Conservation (phyloP, 2,113 vertebrate species). For the Xerus inauris region DNA sequence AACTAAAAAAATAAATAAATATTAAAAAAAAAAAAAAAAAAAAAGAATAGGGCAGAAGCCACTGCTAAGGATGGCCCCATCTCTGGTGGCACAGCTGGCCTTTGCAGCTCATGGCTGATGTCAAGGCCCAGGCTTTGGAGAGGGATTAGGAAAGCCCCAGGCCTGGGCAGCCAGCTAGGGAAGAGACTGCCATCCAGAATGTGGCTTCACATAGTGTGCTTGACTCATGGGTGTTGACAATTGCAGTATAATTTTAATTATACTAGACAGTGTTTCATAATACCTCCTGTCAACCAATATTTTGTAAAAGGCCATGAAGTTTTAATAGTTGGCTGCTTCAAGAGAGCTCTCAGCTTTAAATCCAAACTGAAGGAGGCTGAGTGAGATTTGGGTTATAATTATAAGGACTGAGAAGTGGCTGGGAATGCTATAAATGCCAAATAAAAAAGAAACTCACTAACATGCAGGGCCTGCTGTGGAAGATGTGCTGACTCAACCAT, state of each 20-base stretch:
- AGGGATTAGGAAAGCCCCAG: conserved; percentile 29
- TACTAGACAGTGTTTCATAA: conserved; percentile 65
- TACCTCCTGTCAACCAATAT: conserved; percentile 54
- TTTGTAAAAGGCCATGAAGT: conserved; percentile 71
- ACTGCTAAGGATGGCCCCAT: neutral
- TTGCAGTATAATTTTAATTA: conserved; percentile 68
- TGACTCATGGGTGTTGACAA: conserved; percentile 67
- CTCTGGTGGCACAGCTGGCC: neutral
- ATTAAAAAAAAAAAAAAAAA: too few relatives aligned
- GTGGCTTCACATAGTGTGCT: conserved; percentile 30
- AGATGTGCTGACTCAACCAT: neutral
- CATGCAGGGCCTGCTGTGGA: neutral
- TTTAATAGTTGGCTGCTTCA: conserved; percentile 69
- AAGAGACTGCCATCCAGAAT: neutral
- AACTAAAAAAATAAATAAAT: too few relatives aligned
- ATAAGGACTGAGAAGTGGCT: conserved; percentile 66
- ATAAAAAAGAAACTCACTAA: conserved; percentile 60
- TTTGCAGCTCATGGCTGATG: neutral
- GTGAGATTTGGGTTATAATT: conserved; percentile 67
- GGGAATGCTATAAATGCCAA: conserved; percentile 65
- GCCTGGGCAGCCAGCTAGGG: neutral
- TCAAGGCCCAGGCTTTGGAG: neutral
- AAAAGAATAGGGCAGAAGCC: conserved; percentile 16
- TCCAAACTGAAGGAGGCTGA: conserved; percentile 31
- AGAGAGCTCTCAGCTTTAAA: conserved; percentile 62